Base-by-base conservation (phyloP, 2,797 vertebrate species). In the Pempheris klunzingeri region DNA sequence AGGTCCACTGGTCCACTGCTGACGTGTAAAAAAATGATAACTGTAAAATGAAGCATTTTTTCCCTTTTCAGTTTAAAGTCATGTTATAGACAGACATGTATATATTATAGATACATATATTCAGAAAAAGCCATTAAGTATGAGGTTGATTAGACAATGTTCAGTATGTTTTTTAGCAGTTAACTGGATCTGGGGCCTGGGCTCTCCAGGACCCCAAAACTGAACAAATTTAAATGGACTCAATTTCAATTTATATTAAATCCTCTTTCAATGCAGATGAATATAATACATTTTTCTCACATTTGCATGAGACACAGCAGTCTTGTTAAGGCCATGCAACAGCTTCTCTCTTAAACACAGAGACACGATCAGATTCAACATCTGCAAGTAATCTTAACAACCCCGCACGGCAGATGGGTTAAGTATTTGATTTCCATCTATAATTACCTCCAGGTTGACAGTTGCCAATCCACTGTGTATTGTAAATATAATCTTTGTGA, bases 401-500 rank as follows among this genome's bases (percentile, higher is more conserved):
- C 64, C 60, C 71, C 28, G 69, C 74, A 32, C 76, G 60, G 79
- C 90, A 89, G 86, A 83, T 84, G 82, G 69, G 85, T 81, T 83
- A 72, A 87, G 76, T 32, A 66, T 87, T 84, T 86, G 60, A 90
- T 88, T 87, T 88, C 64, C 80, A 85, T 87, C 86, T 80, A 71
- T 93, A 91, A 92, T 92, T 87, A 89, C 68, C 71, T 81, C 22
- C 66, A 77, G 76, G 75, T 74, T 84, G 90, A 84, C 86, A 83
- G 87, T 80, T 90, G 82, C 85, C 85, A 80, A 70, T 92, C 87
- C 74, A 1, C 74, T 54, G 79, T 81, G 89, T 82, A 74, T 88
- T 85, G 87, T 84, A 88, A 89, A 89, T 68, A 83, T 73, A 81
- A 84, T 90, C 83, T 83, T 73, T 47, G 76, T 50, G 63, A 81